Base-by-base conservation (phyloP, 2,797 vertebrate genomes). In the Rhinella marina region DNA sequence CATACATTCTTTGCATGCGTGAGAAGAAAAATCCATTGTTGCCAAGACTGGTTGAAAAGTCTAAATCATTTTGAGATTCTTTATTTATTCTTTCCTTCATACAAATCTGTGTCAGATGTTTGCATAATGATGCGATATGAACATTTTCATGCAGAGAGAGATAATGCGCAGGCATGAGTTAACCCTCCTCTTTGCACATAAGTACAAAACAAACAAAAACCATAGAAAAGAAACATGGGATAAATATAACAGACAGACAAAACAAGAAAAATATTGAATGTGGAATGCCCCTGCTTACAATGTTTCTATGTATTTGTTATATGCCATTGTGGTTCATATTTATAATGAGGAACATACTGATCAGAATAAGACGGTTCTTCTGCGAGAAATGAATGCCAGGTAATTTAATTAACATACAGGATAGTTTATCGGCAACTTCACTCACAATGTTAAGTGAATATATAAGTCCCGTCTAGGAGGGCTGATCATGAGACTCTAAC, bases 31-130 rank as follows among this genome's bases (percentile, higher is more conserved):
- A 87, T 32, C 70, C 59, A 82, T 82, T 87, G 80, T 82, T 62
- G 50, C 21, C 16, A 29, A 82, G n/a, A 59, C 52, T 27, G 54
- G 54, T 41, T 76, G 70, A 81, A 72, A 72, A 73, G 41, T 73
- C 57, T 14, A 61, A 82, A 82, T 87, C 14, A 76, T 87, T 87
- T 72, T 50, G 62, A 56, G 77, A 81, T 54, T 62, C 64, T 61
- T 72, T 81, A 17, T 32, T 73, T 87, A 72, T 82, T 73, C 21
- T 52, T 77, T 29, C 68, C 48, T 73, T 61, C 10, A 81, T 87
- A 72, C 54, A 87, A 82, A 82, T 82, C 11, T 81, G 29, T 82
- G 86, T 87, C 79, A 87, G 86, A 87, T 87, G 86, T 82, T 87
- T 87, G 86, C 86, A 87, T 87, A 87, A 76, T 87, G 79, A 87